Conservation (phyloP, 2,113 vertebrate species). For the Dascyllus trimaculatus region DNA sequence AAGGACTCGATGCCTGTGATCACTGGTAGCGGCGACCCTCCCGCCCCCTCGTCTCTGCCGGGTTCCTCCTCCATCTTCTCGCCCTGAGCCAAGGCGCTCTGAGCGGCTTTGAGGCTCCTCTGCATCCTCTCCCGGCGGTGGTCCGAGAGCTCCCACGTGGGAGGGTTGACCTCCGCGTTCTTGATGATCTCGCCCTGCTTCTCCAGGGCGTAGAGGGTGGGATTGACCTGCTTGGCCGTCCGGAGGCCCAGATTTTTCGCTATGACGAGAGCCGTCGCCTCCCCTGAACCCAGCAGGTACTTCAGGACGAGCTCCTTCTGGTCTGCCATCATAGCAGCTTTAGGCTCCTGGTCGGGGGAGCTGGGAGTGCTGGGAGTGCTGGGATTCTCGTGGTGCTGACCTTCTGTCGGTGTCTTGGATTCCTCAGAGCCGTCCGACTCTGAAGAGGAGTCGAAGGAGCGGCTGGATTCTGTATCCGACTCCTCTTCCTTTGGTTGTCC, state of each 20-base stretch:
- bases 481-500: conserved; percentile 25
- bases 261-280: conserved; percentile 86
- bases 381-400: conserved; percentile 1
- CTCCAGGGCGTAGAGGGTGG: conserved; percentile 88
- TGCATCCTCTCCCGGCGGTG: conserved; percentile 90
- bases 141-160: conserved; percentile 87
- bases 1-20: conserved; percentile 41
- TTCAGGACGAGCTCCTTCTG: conserved; percentile 89
- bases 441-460: conserved; percentile 53
- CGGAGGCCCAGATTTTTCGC: conserved; percentile 90
- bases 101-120: conserved; percentile 82
- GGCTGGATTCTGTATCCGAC: conserved; percentile 70
- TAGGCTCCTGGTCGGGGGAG: conserved; percentile 7
- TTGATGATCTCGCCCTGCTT: conserved; percentile 90
- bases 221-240: conserved; percentile 86
- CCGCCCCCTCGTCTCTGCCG: background rate
- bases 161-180: conserved; percentile 70
- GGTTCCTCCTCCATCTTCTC: background rate
- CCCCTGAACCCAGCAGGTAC: conserved; percentile 81
- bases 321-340: conserved; percentile 82
- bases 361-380: background rate
- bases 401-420: conserved; percentile 27
- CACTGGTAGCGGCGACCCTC: background rate
- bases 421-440: conserved; percentile 64
- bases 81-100: background rate